These are phyloP conservation scores for Pocota personata DNA, from an alignment of 2,888 invertebrate species.

Conservation along the genomic window DNA sequence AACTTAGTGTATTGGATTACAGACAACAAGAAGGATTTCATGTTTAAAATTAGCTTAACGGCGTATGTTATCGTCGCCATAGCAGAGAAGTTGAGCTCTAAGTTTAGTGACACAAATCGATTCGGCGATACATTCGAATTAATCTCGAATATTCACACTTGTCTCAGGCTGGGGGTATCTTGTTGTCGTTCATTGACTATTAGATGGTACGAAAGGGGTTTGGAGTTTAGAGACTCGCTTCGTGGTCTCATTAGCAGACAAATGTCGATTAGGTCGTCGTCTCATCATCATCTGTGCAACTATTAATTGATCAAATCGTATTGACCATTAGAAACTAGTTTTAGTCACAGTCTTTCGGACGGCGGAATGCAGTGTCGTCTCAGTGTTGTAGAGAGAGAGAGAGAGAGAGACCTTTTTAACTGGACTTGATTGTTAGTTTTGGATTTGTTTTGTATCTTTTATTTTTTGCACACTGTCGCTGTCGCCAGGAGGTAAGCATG, in stretches of 20 bases:
- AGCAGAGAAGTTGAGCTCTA: constrained; percentile 22
- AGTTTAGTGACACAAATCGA: constrained; percentile 73
- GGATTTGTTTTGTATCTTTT: background rate
- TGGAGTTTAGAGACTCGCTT: background rate
- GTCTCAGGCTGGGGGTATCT: background rate
- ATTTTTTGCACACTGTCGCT: background rate
- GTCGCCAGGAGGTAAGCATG: constrained; percentile 8
- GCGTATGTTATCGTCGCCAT: constrained; percentile 63
- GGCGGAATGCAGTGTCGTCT: constrained; percentile 12
- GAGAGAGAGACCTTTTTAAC: constrained; percentile 19
- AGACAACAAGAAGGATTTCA: constrained; percentile 61
- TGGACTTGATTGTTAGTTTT: constrained; percentile 25
- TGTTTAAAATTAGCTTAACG: constrained; percentile 71
- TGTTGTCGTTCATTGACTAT: constrained; percentile 30
- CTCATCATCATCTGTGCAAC: constrained; percentile 25
- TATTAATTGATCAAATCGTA: constrained; percentile 39
- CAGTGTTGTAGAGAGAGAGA: background rate
- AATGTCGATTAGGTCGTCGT: constrained; percentile 10
- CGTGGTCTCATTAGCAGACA: background rate
- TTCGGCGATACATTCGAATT: constrained; percentile 50
- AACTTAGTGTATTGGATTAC: constrained; percentile 16
- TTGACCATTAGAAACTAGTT: constrained; percentile 47
- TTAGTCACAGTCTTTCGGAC: background rate
- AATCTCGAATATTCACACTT: constrained; percentile 69
- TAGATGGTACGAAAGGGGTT: background rate